phyloP scores from a whole-genome alignment of 2,888 invertebrate species.

The Malacosoma neustria region DNA sequence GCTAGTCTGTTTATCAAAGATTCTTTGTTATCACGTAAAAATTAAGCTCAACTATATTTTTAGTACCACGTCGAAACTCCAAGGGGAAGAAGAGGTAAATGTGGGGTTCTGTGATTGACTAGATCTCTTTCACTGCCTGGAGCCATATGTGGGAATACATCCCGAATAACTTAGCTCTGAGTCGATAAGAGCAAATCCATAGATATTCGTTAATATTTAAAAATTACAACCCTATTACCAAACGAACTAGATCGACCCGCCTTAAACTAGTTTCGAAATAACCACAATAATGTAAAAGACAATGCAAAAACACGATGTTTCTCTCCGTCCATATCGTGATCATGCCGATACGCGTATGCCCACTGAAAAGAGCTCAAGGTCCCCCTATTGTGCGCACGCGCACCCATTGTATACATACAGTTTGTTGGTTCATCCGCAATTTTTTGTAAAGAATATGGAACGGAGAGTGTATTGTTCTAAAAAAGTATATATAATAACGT shows the following conservation, averaged over 20 bases:
- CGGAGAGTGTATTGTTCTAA: neutral
- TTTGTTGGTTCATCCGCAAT: neutral
- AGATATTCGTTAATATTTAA: too few relatives aligned
- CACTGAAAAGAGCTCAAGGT: conserved; percentile 45
- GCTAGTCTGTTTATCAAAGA: too few relatives aligned
- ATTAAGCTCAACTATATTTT: too few relatives aligned
- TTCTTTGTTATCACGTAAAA: too few relatives aligned
- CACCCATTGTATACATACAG: conserved; percentile 21
- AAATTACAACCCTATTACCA: neutral
- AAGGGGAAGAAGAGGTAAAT: too few relatives aligned
- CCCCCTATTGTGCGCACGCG: conserved; percentile 30
- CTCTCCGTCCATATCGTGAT: conserved; percentile 8
- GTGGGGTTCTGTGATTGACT: too few relatives aligned
- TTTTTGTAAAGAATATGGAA: neutral
- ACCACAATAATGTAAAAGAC: neutral
- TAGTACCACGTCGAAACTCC: too few relatives aligned
- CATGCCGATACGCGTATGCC: conserved; percentile 11
- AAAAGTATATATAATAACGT: too few relatives aligned
- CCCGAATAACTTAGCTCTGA: too few relatives aligned
- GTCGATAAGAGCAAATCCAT: too few relatives aligned
- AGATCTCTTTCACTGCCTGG: too few relatives aligned
- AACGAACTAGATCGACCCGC: neutral
- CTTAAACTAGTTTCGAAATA: conserved; percentile 5
- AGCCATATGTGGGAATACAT: too few relatives aligned
- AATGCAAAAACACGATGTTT: neutral